Conservation (phyloP, 2,888 invertebrate genomes). For the Serripes groenlandicus region DNA sequence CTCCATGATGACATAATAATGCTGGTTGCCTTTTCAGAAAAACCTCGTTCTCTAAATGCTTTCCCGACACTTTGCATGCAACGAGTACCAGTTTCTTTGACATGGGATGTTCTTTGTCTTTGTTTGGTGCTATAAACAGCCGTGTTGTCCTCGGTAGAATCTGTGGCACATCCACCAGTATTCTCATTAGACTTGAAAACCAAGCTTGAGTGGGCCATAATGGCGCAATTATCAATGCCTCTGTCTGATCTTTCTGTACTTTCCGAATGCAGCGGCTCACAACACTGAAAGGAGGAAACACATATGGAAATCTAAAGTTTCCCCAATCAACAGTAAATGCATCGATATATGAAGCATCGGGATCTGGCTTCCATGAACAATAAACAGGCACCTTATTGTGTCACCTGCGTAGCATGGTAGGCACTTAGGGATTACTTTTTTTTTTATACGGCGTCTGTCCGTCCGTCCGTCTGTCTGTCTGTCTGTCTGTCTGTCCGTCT, state of each 20-base stretch:
- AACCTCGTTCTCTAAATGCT: constrained; percentile 3
- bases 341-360: too few relatives aligned
- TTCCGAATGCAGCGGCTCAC: constrained; percentile 31
- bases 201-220: constrained; percentile 32
- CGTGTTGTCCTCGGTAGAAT: constrained; percentile 21
- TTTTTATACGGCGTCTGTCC: too few relatives aligned
- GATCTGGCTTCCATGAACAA: too few relatives aligned
- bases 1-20: constrained; percentile 26
- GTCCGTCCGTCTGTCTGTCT: too few relatives aligned
- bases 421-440: too few relatives aligned
- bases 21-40: constrained; percentile 29
- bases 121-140: constrained; percentile 12
- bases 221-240: constrained; percentile 19
- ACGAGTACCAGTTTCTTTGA: constrained; percentile 14
- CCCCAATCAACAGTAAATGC: too few relatives aligned
- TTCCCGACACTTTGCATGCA: constrained; percentile 29
- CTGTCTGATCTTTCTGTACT: constrained; percentile 15
- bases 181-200: constrained; percentile 18
- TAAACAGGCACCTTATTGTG: too few relatives aligned
- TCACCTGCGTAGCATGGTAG: too few relatives aligned
- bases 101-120: constrained; percentile 25
- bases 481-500: too few relatives aligned
- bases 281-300: constrained; percentile 47
- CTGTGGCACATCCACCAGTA: constrained; percentile 25
- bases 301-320: not conserved